These are phyloP conservation scores for Cyprinodon variegatus DNA, from an alignment of 2,113 vertebrate genomes.

Conservation along the genomic window DNA sequence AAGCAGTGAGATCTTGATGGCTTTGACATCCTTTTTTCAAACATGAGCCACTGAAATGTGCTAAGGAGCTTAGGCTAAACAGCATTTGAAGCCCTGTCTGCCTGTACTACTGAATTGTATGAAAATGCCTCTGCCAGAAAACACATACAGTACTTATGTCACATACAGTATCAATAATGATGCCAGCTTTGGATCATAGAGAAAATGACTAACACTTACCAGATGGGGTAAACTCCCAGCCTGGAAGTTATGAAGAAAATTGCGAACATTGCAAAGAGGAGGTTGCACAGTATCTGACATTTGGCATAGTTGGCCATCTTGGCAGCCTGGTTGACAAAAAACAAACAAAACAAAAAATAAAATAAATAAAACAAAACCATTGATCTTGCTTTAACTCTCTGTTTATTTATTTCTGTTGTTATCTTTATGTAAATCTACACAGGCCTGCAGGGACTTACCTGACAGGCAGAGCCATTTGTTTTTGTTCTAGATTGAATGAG, in stretches of 20 bases:
- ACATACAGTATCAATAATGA: constrained; percentile 3
- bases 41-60: constrained; percentile 8
- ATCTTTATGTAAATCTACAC: too few species aligned
- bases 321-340: constrained; percentile 83
- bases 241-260: constrained; percentile 93
- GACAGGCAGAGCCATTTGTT: too few species aligned
- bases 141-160: background rate
- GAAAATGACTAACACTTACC: constrained; percentile 82
- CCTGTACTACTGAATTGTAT: constrained; percentile 5
- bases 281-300: constrained; percentile 95
- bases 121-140: constrained; percentile 18
- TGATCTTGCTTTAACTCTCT: too few species aligned
- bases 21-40: constrained; percentile 22
- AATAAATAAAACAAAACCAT: background rate
- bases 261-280: constrained; percentile 94
- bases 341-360: constrained; percentile 61
- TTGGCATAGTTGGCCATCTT: constrained; percentile 99
- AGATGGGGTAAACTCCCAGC: constrained; percentile 92
- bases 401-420: too few species aligned
- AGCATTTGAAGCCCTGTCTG: background rate
- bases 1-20: constrained; percentile 9
- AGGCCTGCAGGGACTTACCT: too few species aligned
- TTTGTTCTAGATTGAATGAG: too few species aligned
- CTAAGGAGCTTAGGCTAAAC: constrained; percentile 1
- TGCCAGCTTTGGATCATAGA: constrained; percentile 5